A percentile compares a stretch with the other conserved stretches of the same genome.
Evolutionary conservation across 2,113 vertebrate species (phyloP).

Genomic region (Pygathrix nemaeus): DNA sequence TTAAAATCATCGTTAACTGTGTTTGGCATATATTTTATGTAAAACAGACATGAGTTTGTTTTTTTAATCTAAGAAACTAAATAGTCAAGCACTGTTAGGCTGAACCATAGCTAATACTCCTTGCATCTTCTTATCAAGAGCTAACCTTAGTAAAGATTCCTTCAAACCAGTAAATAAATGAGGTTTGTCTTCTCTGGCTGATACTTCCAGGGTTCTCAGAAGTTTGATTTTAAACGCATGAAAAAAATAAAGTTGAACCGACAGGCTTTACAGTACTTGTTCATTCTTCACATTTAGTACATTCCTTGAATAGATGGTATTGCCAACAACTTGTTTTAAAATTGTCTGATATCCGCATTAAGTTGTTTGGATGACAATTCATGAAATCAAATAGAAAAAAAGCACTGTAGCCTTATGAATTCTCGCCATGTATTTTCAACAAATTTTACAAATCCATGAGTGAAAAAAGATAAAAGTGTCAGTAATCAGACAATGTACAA

Average conservation of each 20-base stretch:
- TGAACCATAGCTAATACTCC: not conserved
- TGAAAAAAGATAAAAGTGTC: not conserved
- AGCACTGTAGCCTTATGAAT: not conserved
- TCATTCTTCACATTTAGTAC: constrained; percentile 23
- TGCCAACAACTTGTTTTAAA: constrained; percentile 9
- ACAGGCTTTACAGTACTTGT: not conserved
- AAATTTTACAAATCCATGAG: not conserved
- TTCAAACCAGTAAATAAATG: not conserved
- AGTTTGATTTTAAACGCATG: not conserved
- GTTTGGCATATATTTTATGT: not conserved
- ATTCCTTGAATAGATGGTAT: constrained; percentile 29
- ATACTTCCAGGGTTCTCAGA: not conserved
- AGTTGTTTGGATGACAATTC: not conserved
- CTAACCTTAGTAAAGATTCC: constrained; percentile 1
- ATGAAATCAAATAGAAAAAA: constrained; percentile 9
- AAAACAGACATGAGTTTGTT: not conserved
- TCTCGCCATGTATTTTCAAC: not conserved
- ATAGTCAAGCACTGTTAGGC: not conserved
- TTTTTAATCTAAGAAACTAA: not conserved
- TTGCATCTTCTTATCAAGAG: constrained; percentile 7
- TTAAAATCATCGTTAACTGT: not conserved
- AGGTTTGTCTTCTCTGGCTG: not conserved
- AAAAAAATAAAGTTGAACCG: constrained; percentile 18
- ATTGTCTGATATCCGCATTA: not conserved
- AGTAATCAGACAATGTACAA: not conserved